Evolutionary conservation across 23 tunicate genomes (phyloP), one percentile per base, ranked within the genome.

Genomic region (Trididemnum clinides): DNA sequence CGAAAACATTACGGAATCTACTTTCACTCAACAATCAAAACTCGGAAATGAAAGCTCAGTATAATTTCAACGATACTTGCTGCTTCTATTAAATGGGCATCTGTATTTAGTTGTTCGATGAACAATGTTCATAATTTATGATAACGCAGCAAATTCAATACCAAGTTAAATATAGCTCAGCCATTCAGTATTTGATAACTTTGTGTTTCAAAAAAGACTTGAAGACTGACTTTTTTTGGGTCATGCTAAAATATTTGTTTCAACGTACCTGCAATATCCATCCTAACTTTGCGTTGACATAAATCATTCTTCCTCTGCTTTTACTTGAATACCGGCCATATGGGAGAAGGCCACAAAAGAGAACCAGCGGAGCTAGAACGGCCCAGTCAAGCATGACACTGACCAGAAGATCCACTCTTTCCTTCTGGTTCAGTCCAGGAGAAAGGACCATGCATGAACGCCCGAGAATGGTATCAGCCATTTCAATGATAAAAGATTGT

Each of bases 231-330:
- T 44, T 15, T 44, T 15, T 44, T 44, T 44, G 54, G n/a, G n/a
- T n/a, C n/a, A n/a, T n/a, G n/a, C n/a, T n/a, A n/a, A n/a, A n/a
- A n/a, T n/a, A n/a, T n/a, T n/a, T n/a, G n/a, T n/a, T n/a, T n/a
- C n/a, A n/a, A n/a, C 2, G 1, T 84, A 84, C 87, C 87, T 84
- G 87, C 51, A 84, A 2, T 26, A 84, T 49, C 87, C 87, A 84
- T 29, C 70, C 87, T 3, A 84, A 18, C 71, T 75, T 84, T 10
- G 87, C 87, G 12, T 70, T 71, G 54, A 71, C 33, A 39, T 31
- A 50, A n/a, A 71, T 1, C 44, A 71, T 34, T 44, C 51, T 71
- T 44, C 51, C 36, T 0, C 50, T 71, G 7, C 20, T 27, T 0
- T 84, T 50, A 20, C 31, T 19, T 0, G 75, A 50, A 38, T 84